phyloP scores from a whole-genome alignment of 2,797 vertebrate species.

The Lagocephalus sceleratus region DNA sequence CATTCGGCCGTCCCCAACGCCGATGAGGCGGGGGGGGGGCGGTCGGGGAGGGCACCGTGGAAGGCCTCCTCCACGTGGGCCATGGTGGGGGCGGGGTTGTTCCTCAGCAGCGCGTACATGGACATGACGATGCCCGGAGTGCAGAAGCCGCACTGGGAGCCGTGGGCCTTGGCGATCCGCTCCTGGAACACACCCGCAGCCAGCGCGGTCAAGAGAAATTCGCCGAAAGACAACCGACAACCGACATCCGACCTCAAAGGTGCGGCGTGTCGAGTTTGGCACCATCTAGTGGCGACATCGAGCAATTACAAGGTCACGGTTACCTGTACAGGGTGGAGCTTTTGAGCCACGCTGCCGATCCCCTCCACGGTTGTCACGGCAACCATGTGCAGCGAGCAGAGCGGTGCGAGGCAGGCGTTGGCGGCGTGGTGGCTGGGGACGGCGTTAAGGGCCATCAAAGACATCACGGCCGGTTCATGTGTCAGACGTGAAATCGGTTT shows the following conservation, averaged over 20 bases:
- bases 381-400: constrained; percentile 86
- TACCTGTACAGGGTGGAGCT: constrained; percentile 71
- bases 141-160: constrained; percentile 93
- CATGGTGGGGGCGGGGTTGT: constrained; percentile 76
- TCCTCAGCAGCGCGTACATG: constrained; percentile 87
- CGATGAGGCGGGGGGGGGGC: too few relatives aligned
- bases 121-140: constrained; percentile 95
- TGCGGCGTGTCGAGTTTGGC: too few relatives aligned
- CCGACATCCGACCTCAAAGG: too few relatives aligned
- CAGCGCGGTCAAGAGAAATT: too few relatives aligned
- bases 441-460: constrained; percentile 14
- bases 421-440: constrained; percentile 79
- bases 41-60: constrained; percentile 67
- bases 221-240: too few relatives aligned
- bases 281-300: too few relatives aligned
- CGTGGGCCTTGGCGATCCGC: constrained; percentile 85
- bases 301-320: not conserved
- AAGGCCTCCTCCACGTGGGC: constrained; percentile 87
- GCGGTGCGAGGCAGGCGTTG: constrained; percentile 89
- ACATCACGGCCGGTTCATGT: too few relatives aligned
- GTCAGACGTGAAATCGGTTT: constrained; percentile 7
- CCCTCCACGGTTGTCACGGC: constrained; percentile 79
- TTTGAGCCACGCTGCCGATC: constrained; percentile 70
- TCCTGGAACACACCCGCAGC: constrained; percentile 67
- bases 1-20: too few relatives aligned